These are phyloP conservation scores for Ophion ellenae DNA, from an alignment of 2,888 invertebrate species.

Conservation along the genomic window DNA sequence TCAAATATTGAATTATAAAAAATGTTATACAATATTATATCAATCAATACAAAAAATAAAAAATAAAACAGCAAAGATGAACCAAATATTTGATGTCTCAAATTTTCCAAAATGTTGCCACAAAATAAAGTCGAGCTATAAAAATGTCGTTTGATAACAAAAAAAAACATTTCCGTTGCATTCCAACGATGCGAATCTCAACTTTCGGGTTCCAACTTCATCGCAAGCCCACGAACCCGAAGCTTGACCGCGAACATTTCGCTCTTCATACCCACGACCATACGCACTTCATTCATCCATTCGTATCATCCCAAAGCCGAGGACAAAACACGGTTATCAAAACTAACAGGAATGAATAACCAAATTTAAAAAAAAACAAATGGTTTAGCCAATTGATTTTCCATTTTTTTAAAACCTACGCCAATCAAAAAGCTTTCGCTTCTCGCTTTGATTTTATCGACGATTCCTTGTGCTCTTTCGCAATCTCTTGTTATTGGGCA, in stretches of 20 bases:
- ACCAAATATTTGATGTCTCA: too few species aligned
- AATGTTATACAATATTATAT: too few species aligned
- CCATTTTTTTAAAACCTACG: not conserved
- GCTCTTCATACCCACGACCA: not conserved
- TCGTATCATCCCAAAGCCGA: conserved; percentile 34
- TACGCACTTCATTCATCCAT: conserved; percentile 12
- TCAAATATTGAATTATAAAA: too few species aligned
- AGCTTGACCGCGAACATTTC: not conserved
- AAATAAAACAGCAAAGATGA: too few species aligned
- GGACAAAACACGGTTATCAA: conserved; percentile 32
- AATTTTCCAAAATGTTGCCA: too few species aligned
- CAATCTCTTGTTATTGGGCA: conserved; percentile 14
- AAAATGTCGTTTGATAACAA: too few species aligned
- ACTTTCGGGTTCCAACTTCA: too few species aligned
- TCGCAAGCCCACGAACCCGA: not conserved
- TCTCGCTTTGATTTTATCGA: conserved; percentile 59
- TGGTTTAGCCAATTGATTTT: conserved; percentile 58
- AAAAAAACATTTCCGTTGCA: too few species aligned
- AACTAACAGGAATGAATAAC: conserved; percentile 48
- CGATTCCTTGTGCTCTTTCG: conserved; percentile 39
- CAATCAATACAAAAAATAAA: too few species aligned
- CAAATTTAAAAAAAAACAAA: conserved; percentile 18
- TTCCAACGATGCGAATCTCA: too few species aligned
- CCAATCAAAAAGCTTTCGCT: conserved; percentile 35
- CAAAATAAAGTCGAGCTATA: too few species aligned